A percentile compares a stretch with the other conserved stretches of the same genome.
phyloP scores from a whole-genome alignment of 2,888 invertebrate species.

The Andrena bicolor region DNA sequence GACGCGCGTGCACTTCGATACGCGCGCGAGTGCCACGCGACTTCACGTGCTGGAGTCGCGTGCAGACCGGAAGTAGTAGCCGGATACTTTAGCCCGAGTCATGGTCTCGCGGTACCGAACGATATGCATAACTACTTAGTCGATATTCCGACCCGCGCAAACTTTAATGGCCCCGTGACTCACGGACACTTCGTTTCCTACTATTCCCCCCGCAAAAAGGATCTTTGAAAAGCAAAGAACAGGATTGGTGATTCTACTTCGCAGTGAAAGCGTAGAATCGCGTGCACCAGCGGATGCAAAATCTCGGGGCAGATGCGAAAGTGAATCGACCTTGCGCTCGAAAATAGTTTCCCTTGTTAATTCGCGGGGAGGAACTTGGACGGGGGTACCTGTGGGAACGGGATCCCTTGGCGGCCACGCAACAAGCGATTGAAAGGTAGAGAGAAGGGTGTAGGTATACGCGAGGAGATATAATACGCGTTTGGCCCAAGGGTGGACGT shows the following conservation, averaged over 20 bases:
- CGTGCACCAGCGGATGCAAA: not conserved
- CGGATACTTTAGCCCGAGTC: slow-evolving; percentile 74
- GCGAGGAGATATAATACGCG: slow-evolving; percentile 53
- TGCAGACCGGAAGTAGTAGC: slow-evolving; percentile 78
- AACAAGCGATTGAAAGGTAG: slow-evolving; percentile 17
- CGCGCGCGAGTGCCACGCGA: slow-evolving; percentile 77
- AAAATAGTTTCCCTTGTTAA: slow-evolving; percentile 15
- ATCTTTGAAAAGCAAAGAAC: not conserved
- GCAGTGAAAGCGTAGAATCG: not conserved
- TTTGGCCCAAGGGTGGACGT: slow-evolving; percentile 11
- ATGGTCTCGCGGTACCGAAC: slow-evolving; percentile 37
- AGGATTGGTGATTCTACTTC: not conserved
- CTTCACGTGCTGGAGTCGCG: slow-evolving; percentile 81
- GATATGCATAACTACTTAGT: slow-evolving; percentile 46
- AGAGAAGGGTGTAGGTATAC: slow-evolving; percentile 8
- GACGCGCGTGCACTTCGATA: not conserved
- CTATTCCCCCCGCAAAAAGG: not conserved
- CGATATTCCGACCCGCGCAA: slow-evolving; percentile 60
- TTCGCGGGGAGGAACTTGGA: slow-evolving; percentile 6
- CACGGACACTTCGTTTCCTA: slow-evolving; percentile 10
- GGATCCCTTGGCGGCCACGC: slow-evolving; percentile 31
- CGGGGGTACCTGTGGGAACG: slow-evolving; percentile 71
- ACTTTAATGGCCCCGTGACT: slow-evolving; percentile 58
- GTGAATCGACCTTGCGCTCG: not conserved
- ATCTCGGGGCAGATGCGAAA: slow-evolving; percentile 32